Base-by-base conservation (phyloP, 2,113 vertebrate species). In the Abramis brama region DNA sequence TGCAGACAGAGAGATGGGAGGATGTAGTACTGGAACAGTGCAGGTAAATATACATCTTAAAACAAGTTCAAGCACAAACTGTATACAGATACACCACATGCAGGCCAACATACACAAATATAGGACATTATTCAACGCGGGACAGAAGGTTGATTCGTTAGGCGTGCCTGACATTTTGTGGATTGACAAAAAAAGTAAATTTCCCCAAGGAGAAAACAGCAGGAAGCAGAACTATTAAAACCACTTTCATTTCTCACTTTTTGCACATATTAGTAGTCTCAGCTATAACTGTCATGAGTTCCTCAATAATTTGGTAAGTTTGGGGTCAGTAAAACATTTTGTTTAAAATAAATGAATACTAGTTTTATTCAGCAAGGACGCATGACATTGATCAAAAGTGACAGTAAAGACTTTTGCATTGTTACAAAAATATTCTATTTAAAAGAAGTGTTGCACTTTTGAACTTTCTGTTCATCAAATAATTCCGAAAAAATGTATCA, bases 21-120 rank as follows among this genome's bases (percentile, higher is more conserved):
- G 92, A 83, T 93, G 92, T 85, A 91, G 92, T 85, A 85, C 93
- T 36, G 92, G 89, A 25, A 71, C 90, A 6, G 87, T 93, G 36
- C 93, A 95, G 95, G 95, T 95, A 86, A 74, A 82, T 30, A 79
- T 60, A 25, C 23, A 12, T 74, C 23, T 47, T 39, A 74, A 39
- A 25, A 47, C 12, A 27, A 75, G 52, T 79, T 39, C n/a, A 43
- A 62, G n/a, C 59, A 27, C 12, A 45, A 25, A 80, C 19, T 59
- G 7, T 6, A 62, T 47, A 9, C 52, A 62, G 21, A 74, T 8
- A 75, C 30, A 43, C 19, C 68, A 71, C 33, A 71, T 25, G n/a
- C 47, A 73, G 19, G 39, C 21, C 70, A 55, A 30, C 52, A 60
- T 74, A 60, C 50, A 84, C 36, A 62, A 36, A 50, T 19, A 23